Evolutionary conservation across 2,113 vertebrate genomes (phyloP).

Genomic region (Setophaga coronata): DNA sequence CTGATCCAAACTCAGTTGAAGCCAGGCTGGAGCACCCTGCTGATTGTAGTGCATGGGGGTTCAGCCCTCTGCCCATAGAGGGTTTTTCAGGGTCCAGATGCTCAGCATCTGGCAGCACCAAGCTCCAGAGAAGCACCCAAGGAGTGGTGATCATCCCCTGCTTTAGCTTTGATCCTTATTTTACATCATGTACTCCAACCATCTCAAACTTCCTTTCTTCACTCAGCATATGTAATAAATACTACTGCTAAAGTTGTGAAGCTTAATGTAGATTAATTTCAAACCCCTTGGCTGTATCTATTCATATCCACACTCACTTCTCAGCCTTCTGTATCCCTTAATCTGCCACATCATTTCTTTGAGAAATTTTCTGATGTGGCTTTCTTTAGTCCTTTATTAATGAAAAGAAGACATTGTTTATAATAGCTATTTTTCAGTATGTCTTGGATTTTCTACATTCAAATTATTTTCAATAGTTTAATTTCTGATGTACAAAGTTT

Average conservation of each 20-base stretch:
- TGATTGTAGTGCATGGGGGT: background rate
- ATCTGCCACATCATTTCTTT: background rate
- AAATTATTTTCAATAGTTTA: constrained; percentile 22
- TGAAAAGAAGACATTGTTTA: constrained; percentile 21
- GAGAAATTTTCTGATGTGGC: background rate
- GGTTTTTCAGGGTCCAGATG: background rate
- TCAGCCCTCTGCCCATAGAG: fast-evolving
- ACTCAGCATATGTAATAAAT: background rate
- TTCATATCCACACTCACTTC: background rate
- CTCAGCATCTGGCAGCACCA: background rate
- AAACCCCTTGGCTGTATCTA: background rate
- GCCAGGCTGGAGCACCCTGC: background rate
- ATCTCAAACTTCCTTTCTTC: background rate
- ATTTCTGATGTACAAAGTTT: constrained; percentile 4
- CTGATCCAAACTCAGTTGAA: background rate
- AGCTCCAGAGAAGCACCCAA: background rate
- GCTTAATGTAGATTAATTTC: constrained; percentile 20
- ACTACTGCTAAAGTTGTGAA: background rate
- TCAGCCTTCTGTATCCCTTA: background rate
- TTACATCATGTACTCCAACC: background rate
- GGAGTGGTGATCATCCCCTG: background rate
- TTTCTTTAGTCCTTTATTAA: constrained; percentile 24
- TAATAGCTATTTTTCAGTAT: constrained; percentile 43
- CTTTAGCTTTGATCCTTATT: constrained; percentile 1
- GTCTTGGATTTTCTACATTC: background rate